These are phyloP conservation scores for Campoplex capitator DNA, from an alignment of 2,888 invertebrate genomes.

Conservation along the genomic window DNA sequence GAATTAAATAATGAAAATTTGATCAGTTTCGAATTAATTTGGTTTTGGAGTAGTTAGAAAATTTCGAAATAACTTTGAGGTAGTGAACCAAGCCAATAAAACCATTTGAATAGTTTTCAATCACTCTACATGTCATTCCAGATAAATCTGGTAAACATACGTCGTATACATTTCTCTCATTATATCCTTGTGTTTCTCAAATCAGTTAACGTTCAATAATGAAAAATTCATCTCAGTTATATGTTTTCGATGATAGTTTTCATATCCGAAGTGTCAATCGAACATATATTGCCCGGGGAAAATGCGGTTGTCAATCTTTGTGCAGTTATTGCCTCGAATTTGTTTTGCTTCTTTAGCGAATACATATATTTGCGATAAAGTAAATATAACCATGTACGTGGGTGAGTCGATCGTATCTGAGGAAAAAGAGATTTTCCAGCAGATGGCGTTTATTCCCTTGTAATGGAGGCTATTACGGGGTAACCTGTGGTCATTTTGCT, in stretches of 20 bases:
- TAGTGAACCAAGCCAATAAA: too few relatives aligned
- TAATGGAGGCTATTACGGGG: constrained; percentile 21
- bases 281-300: constrained; percentile 68
- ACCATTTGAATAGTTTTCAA: not conserved
- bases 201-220: not conserved
- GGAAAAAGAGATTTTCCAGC: constrained; percentile 78
- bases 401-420: constrained; percentile 28
- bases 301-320: constrained; percentile 73
- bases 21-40: not conserved
- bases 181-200: not conserved
- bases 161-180: too few relatives aligned
- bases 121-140: not conserved
- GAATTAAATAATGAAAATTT: not conserved
- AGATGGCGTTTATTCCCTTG: constrained; percentile 70
- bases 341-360: not conserved
- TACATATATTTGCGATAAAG: not conserved
- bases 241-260: not conserved
- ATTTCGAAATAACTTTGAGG: not conserved
- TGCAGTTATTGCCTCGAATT: constrained; percentile 57
- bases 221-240: not conserved
- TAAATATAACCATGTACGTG: not conserved
- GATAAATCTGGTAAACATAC: too few relatives aligned
- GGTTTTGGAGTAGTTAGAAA: not conserved
- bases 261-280: constrained; percentile 20
- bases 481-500: constrained; percentile 35